These are phyloP conservation scores for Eristalis intricaria DNA, from an alignment of 2,888 invertebrate species.

Conservation along the genomic window DNA sequence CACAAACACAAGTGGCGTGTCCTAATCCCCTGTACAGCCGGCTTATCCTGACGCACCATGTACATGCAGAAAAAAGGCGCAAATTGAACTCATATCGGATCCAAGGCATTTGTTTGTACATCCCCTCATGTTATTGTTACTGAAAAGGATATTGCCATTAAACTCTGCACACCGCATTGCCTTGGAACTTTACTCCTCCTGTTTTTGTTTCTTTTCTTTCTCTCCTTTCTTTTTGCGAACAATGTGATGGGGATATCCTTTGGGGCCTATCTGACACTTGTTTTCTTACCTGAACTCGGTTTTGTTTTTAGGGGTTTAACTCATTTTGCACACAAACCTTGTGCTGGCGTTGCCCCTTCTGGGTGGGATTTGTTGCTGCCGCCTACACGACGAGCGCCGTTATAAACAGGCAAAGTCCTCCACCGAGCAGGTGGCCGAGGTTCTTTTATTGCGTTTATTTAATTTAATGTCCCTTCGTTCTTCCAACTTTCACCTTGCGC, in stretches of 20 bases:
- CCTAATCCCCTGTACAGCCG: constrained; percentile 66
- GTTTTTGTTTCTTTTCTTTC: background rate
- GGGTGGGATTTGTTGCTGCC: constrained; percentile 18
- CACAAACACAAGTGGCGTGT: constrained; percentile 66
- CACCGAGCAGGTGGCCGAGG: constrained; percentile 68
- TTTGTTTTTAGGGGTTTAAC: constrained; percentile 64
- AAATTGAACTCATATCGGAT: constrained; percentile 70
- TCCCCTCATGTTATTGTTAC: constrained; percentile 62
- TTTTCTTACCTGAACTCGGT: constrained; percentile 67
- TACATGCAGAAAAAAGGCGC: constrained; percentile 53
- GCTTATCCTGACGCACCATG: constrained; percentile 65
- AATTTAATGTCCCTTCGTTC: constrained; percentile 68
- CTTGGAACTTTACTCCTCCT: constrained; percentile 32
- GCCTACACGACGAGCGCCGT: background rate
- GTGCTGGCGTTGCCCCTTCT: background rate
- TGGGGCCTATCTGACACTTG: constrained; percentile 70
- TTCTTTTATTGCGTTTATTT: constrained; percentile 69
- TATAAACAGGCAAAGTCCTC: constrained; percentile 34
- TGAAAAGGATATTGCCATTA: constrained; percentile 68
- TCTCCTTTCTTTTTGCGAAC: background rate
- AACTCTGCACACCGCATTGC: constrained; percentile 67
- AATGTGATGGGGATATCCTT: constrained; percentile 47
- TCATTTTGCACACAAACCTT: constrained; percentile 52
- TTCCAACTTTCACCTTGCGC: constrained; percentile 56
- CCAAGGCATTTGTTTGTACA: constrained; percentile 68